phyloP scores from a whole-genome alignment of 1,140 invertebrate species.

The Bombyx mandarina region DNA sequence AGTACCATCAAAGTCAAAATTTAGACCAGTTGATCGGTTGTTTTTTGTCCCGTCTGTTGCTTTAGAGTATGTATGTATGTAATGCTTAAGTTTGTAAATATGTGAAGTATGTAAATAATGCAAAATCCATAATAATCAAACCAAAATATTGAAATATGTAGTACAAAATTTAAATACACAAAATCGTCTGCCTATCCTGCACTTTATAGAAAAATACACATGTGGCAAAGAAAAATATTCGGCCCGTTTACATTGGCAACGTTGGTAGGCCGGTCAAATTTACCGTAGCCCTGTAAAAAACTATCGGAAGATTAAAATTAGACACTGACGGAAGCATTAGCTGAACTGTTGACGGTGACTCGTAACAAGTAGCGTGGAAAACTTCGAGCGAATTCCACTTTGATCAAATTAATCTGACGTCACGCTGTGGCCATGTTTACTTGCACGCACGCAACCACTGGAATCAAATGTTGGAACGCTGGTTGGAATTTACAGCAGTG shows the following conservation, averaged over 20 bases:
- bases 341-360: slow-evolving; percentile 52
- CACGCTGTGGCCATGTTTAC: slow-evolving; percentile 35
- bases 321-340: slow-evolving; percentile 62
- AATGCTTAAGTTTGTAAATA: too few relatives aligned
- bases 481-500: too few relatives aligned
- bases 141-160: too few relatives aligned
- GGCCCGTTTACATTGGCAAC: slow-evolving; percentile 11
- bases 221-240: neutral
- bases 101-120: too few relatives aligned
- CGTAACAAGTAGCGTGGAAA: slow-evolving; percentile 56
- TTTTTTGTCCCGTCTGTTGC: too few relatives aligned
- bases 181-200: too few relatives aligned
- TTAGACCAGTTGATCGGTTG: too few relatives aligned
- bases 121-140: too few relatives aligned
- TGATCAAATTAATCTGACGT: slow-evolving; percentile 60
- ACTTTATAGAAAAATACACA: too few relatives aligned
- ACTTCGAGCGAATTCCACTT: slow-evolving; percentile 45
- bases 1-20: too few relatives aligned
- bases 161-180: too few relatives aligned
- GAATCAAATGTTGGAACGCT: slow-evolving; percentile 18
- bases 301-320: slow-evolving; percentile 60
- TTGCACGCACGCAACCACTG: slow-evolving; percentile 20
- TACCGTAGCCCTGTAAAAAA: slow-evolving; percentile 24
- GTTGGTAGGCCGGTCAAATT: slow-evolving; percentile 32
- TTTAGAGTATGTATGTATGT: too few relatives aligned